Conservation (phyloP, 2,113 vertebrate species). For the Dipodomys stephensi region DNA sequence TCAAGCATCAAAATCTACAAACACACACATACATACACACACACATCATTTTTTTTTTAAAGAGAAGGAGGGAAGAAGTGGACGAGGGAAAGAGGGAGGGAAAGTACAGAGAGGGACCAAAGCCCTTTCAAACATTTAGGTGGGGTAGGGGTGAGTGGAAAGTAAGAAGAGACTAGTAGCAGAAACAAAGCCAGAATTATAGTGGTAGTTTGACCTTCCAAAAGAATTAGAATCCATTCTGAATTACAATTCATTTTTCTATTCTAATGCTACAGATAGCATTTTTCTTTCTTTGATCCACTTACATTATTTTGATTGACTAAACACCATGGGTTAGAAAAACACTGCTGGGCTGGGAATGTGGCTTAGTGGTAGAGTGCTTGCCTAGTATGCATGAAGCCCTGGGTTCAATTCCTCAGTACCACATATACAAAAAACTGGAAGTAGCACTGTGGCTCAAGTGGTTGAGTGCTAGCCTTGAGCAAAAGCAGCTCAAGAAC, state of each 20-base stretch:
- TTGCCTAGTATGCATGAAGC: no score
- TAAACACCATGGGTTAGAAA: background rate
- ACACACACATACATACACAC: background rate
- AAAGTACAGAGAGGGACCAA: background rate
- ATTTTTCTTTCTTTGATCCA: background rate
- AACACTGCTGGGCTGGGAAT: background rate
- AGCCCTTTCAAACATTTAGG: background rate
- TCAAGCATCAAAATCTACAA: background rate
- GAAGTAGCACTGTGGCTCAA: no score
- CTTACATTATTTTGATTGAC: background rate
- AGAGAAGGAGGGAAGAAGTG: no score
- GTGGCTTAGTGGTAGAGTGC: no score
- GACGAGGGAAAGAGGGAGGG: background rate
- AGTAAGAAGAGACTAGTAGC: background rate
- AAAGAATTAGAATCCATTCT: background rate
- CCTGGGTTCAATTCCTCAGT: no score
- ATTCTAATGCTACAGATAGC: background rate
- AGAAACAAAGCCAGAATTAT: background rate
- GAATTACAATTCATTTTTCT: background rate
- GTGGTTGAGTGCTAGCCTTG: no score
- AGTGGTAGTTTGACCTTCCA: background rate
- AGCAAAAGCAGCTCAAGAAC: no score
- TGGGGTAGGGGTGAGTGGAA: no score
- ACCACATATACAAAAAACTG: no score
- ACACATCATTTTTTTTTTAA: background rate